Conservation (phyloP, 1,140 invertebrate genomes). For the Leptoteleia sp. region DNA sequence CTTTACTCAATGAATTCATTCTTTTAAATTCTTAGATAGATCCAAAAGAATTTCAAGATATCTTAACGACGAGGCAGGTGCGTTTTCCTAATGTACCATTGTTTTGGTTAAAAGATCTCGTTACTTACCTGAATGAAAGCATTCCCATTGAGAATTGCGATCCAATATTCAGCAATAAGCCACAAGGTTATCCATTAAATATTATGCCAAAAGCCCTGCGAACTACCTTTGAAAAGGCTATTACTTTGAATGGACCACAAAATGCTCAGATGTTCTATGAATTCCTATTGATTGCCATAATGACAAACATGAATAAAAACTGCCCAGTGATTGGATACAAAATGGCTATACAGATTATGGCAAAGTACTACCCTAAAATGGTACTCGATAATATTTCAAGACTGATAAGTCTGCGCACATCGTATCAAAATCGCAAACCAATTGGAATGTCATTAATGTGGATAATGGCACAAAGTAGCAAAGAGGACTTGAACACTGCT, state of each 20-base stretch:
- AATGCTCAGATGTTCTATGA: slow-evolving; percentile 85
- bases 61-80: slow-evolving; percentile 81
- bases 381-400: slow-evolving; percentile 84
- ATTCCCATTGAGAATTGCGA: slow-evolving; percentile 84
- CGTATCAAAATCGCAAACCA: slow-evolving; percentile 89
- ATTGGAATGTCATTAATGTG: slow-evolving; percentile 90
- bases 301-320: slow-evolving; percentile 85
- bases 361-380: slow-evolving; percentile 84
- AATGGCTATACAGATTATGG: slow-evolving; percentile 86
- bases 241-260: slow-evolving; percentile 82
- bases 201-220: slow-evolving; percentile 82
- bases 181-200: slow-evolving; percentile 81
- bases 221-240: slow-evolving; percentile 81
- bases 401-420: slow-evolving; percentile 84
- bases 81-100: slow-evolving; percentile 84
- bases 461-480: slow-evolving; percentile 89
- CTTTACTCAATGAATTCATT: slow-evolving; percentile 2
- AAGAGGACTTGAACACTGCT: slow-evolving; percentile 85
- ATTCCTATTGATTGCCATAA: slow-evolving; percentile 84
- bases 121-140: slow-evolving; percentile 84
- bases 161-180: slow-evolving; percentile 81
- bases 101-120: slow-evolving; percentile 84
- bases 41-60: slow-evolving; percentile 80
- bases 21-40: slow-evolving; percentile 82
- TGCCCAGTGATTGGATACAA: slow-evolving; percentile 85